Conservation (phyloP, 2,888 invertebrate species). For the Agrypnus murinus region DNA sequence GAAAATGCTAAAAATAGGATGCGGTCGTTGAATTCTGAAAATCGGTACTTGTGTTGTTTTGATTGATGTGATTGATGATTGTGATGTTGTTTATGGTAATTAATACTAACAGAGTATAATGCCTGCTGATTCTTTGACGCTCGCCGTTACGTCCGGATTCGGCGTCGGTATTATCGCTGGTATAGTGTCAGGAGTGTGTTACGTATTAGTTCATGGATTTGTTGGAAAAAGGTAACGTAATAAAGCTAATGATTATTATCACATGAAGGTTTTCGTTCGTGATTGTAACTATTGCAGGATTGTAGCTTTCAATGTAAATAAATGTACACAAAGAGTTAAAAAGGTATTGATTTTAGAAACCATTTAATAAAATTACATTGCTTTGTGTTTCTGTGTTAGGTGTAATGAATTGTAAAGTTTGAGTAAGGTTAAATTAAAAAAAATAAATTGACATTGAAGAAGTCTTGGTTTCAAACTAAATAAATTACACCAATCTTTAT, state of each 20-base stretch:
- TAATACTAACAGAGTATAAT: conserved; percentile 63
- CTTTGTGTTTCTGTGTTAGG: no score
- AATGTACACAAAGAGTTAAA: no score
- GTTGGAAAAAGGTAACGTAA: conserved; percentile 73
- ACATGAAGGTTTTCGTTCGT: conserved; percentile 28
- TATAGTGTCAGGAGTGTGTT: conserved; percentile 81
- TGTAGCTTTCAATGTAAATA: no score
- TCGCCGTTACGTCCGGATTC: conserved; percentile 75
- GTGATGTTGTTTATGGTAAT: neutral
- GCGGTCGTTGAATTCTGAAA: neutral
- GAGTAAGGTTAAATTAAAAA: no score
- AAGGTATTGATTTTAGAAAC: no score
- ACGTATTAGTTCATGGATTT: conserved; percentile 75
- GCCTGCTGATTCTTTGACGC: conserved; percentile 74
- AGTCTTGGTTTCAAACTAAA: no score
- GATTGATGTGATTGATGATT: neutral
- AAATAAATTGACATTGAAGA: no score
- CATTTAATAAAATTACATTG: no score
- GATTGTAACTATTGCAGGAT: neutral
- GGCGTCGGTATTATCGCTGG: conserved; percentile 81
- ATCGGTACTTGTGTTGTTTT: no score
- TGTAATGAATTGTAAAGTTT: no score
- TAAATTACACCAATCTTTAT: no score
- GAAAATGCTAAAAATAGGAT: neutral
- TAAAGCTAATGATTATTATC: neutral